Conservation (phyloP, 2,888 invertebrate genomes). For the Ectemnius lituratus region DNA sequence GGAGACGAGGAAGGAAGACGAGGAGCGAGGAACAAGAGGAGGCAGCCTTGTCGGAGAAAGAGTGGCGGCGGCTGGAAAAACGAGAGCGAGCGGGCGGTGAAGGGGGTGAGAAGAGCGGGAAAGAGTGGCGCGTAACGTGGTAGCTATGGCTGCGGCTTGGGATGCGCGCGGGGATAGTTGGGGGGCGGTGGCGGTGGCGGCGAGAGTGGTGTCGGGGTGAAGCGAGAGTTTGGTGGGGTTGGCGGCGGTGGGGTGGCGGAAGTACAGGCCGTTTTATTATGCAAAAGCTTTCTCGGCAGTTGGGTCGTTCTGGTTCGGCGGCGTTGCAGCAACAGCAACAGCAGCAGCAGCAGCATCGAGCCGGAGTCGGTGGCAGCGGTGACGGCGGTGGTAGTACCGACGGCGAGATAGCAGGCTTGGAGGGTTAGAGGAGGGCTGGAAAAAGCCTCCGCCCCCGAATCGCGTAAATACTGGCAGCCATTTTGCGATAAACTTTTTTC, state of each 20-base stretch:
- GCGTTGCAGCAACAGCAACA: slow-evolving; percentile 62
- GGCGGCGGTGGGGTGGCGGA: slow-evolving; percentile 59
- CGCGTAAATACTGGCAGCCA: slow-evolving; percentile 78
- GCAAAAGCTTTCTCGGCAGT: slow-evolving; percentile 77
- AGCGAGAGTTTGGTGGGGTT: slow-evolving; percentile 51
- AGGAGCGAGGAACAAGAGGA: no score
- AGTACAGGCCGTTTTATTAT: slow-evolving; percentile 77
- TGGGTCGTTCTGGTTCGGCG: slow-evolving; percentile 74
- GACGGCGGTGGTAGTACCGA: slow-evolving; percentile 10
- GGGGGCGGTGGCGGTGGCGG: slow-evolving; percentile 22
- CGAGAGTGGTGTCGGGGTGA: slow-evolving; percentile 26
- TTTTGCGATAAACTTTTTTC: slow-evolving; percentile 72
- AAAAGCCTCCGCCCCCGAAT: slow-evolving; percentile 71
- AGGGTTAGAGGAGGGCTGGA: slow-evolving; percentile 53
- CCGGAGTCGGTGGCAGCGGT: slow-evolving; percentile 22
- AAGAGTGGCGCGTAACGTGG: slow-evolving; percentile 20
- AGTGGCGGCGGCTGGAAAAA: slow-evolving; percentile 27
- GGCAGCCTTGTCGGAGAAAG: background rate
- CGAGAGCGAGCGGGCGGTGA: slow-evolving; percentile 13
- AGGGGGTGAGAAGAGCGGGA: slow-evolving; percentile 13
- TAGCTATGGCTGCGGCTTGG: slow-evolving; percentile 56
- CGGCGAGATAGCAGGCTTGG: slow-evolving; percentile 55
- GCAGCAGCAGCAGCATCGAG: slow-evolving; percentile 48
- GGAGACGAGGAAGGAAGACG: background rate
- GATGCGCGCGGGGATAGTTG: slow-evolving; percentile 17